Evolutionary conservation across 1,140 invertebrate genomes (phyloP).

Genomic region (Artemia franciscana): DNA sequence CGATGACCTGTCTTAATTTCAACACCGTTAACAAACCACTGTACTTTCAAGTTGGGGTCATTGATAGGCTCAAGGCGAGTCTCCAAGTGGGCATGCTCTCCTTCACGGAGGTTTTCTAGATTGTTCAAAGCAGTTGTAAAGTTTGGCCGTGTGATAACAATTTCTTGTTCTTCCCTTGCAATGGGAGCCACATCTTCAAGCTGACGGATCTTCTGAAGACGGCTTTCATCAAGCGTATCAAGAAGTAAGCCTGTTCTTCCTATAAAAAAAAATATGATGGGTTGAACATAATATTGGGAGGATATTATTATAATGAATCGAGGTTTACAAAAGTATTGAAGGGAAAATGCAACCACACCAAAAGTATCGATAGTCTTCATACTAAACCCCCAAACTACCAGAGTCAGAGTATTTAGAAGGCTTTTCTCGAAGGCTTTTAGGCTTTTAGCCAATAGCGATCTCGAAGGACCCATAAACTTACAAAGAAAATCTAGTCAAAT

Average conservation of each 20-base stretch:
- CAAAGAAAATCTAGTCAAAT: no score
- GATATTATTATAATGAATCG: no score
- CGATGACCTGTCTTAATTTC: slow-evolving; percentile 54
- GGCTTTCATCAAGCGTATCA: slow-evolving; percentile 65
- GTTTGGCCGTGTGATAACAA: slow-evolving; percentile 50
- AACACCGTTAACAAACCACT: slow-evolving; percentile 80
- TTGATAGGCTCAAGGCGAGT: slow-evolving; percentile 85
- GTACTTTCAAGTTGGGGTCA: slow-evolving; percentile 76
- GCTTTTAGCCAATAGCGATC: no score
- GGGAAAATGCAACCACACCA: no score
- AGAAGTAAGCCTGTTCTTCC: slow-evolving; percentile 57
- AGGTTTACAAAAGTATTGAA: no score
- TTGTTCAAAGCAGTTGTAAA: slow-evolving; percentile 65
- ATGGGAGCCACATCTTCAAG: slow-evolving; percentile 56
- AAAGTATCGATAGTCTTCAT: no score
- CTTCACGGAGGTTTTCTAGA: slow-evolving; percentile 64
- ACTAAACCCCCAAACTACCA: no score
- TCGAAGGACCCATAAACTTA: no score
- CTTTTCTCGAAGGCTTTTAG: no score
- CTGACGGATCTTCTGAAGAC: slow-evolving; percentile 65
- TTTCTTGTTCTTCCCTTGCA: slow-evolving; percentile 45
- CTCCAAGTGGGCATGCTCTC: slow-evolving; percentile 79
- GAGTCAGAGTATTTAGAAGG: no score
- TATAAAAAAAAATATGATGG: slow-evolving; percentile 21
- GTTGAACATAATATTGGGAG: no score